Conservation (phyloP, 1,140 invertebrate species). For the Diabrotica virgifera region DNA sequence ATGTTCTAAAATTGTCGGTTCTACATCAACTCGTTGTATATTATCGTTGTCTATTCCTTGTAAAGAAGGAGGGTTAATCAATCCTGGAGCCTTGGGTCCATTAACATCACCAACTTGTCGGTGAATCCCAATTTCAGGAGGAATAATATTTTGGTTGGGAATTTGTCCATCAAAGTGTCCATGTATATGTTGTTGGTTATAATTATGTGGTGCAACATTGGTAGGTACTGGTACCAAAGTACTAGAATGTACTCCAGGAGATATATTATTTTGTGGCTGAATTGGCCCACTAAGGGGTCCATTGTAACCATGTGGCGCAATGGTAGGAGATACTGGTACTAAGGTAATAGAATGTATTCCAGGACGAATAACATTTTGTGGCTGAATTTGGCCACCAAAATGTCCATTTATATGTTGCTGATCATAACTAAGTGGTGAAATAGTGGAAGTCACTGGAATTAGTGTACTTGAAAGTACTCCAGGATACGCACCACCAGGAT, state of each 20-base stretch:
- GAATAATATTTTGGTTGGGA: constrained; percentile 20
- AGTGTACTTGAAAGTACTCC: not conserved
- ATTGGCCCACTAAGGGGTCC: not conserved
- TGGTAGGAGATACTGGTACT: constrained; percentile 10
- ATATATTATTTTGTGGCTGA: constrained; percentile 18
- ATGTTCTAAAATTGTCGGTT: not conserved
- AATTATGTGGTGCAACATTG: not conserved
- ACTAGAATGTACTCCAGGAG: constrained; percentile 26
- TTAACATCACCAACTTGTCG: not conserved
- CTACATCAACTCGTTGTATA: not conserved
- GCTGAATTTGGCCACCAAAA: too few relatives aligned
- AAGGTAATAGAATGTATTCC: too few relatives aligned
- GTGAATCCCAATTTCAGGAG: constrained; percentile 20
- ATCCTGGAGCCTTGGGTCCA: constrained; percentile 9
- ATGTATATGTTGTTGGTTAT: not conserved
- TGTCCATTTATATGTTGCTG: constrained; percentile 14
- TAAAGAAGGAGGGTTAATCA: not conserved
- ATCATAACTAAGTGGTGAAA: not conserved
- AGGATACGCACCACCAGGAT: not conserved
- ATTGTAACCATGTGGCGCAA: not conserved
- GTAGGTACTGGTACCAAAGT: too few relatives aligned
- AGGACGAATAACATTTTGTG: too few relatives aligned
- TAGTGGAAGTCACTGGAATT: not conserved
- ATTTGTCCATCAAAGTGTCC: not conserved
- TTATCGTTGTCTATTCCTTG: constrained; percentile 7